These are phyloP conservation scores for Hydrophis major DNA, from an alignment of 2,797 vertebrate genomes.

Conservation along the genomic window DNA sequence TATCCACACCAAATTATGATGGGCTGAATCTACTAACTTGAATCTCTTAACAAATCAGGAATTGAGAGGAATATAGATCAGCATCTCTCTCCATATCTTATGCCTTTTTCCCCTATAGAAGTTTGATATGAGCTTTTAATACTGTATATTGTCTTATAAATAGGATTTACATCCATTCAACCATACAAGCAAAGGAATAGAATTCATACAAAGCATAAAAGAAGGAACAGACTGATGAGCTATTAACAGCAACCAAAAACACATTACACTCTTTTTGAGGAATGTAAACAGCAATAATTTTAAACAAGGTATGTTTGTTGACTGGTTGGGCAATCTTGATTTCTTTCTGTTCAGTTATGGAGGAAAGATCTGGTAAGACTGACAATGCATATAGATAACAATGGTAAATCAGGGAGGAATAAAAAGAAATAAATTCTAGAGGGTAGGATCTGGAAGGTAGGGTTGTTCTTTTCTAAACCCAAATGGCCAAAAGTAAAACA, in stretches of 20 bases:
- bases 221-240: background rate
- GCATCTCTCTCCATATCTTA: background rate
- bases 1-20: background rate
- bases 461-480: background rate
- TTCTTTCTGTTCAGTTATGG: background rate
- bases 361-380: background rate
- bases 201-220: background rate
- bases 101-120: background rate
- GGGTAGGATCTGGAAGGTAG: background rate
- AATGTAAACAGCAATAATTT: background rate
- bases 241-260: background rate
- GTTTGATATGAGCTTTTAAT: background rate
- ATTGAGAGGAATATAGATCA: background rate
- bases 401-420: background rate
- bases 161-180: background rate
- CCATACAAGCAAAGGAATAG: background rate
- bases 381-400: background rate
- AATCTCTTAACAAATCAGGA: background rate
- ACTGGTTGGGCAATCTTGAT: background rate
- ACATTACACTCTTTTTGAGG: background rate
- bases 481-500: background rate
- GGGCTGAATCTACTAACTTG: background rate
- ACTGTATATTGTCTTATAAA: background rate
- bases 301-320: background rate
- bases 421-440: background rate